A percentile compares a stretch with the other conserved stretches of the same genome.
Conservation (phyloP, 2,113 vertebrate species). For the Crotalus helleri region DNA sequence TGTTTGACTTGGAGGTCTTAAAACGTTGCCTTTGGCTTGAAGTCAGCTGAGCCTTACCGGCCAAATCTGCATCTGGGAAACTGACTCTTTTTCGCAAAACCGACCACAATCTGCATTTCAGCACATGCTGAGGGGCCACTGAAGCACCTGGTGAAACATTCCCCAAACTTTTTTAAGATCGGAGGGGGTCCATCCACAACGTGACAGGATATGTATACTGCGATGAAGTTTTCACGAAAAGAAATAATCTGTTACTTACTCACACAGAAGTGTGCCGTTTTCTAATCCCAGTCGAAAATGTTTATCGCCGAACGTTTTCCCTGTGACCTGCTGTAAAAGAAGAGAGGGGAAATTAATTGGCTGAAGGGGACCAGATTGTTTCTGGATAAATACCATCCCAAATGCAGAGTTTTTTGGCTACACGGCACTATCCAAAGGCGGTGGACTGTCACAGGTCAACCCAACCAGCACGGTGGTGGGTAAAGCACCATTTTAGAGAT, state of each 20-base stretch:
- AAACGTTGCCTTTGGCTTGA: conserved; percentile 7
- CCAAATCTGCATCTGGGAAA: conserved; percentile 6
- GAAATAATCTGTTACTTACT: conserved; percentile 78
- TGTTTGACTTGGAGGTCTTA: neutral
- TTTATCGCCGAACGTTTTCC: conserved; percentile 88
- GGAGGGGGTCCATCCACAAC: neutral
- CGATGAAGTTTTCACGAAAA: neutral
- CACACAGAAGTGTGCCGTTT: conserved; percentile 93
- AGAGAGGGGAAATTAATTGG: neutral
- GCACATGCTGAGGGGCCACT: neutral
- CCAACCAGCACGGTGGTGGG: neutral
- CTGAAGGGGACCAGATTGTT: neutral
- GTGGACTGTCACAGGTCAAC: neutral
- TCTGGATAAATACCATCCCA: neutral
- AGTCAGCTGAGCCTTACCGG: neutral
- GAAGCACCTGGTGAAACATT: neutral
- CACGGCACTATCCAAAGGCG: neutral
- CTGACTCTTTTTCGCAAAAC: neutral
- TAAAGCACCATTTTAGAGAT: neutral
- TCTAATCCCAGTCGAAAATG: conserved; percentile 88
- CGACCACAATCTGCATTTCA: neutral
- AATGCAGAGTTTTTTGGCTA: neutral
- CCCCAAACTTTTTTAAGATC: neutral
- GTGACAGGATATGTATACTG: neutral
- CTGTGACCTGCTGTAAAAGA: conserved; percentile 85